These are phyloP conservation scores for Dione juno DNA, from an alignment of 2,888 invertebrate species.

Conservation along the genomic window DNA sequence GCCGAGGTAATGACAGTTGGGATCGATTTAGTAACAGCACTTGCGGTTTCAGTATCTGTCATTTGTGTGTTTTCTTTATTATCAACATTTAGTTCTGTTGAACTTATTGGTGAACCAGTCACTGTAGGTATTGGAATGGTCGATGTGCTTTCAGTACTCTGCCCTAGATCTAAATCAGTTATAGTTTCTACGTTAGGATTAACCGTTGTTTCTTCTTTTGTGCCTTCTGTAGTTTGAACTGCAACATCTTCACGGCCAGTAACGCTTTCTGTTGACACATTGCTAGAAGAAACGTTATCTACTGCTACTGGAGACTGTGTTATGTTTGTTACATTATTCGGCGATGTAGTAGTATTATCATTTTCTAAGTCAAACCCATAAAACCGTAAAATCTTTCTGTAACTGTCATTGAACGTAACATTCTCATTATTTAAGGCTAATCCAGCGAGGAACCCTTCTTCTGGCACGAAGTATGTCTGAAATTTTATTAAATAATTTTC, in stretches of 20 bases:
- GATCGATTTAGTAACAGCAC: neutral
- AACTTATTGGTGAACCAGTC: conserved; percentile 13
- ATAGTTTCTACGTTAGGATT: conserved; percentile 66
- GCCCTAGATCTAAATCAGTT: conserved; percentile 57
- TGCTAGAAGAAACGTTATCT: conserved; percentile 46
- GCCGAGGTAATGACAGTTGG: conserved; percentile 25
- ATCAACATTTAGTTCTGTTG: conserved; percentile 25
- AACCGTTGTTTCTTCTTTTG: conserved; percentile 61
- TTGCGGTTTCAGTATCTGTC: neutral
- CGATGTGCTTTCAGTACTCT: conserved; percentile 55
- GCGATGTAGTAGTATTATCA: conserved; percentile 54
- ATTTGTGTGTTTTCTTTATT: conserved; percentile 18
- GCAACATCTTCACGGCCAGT: conserved; percentile 53
- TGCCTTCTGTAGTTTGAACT: conserved; percentile 45
- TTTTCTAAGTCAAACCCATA: conserved; percentile 91
- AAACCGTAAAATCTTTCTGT: conserved; percentile 88
- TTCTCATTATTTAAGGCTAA: conserved; percentile 91
- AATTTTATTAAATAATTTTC: conserved; percentile 46
- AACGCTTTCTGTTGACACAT: conserved; percentile 49
- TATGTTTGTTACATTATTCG: conserved; percentile 49
- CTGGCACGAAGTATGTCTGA: conserved; percentile 92
- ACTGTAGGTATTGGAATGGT: conserved; percentile 40
- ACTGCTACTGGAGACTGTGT: conserved; percentile 42
- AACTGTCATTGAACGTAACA: conserved; percentile 88
- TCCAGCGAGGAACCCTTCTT: conserved; percentile 92